Percentiles rank a stretch among this genome's conserved stretches.
Evolutionary conservation across 35 echinoderm and acorn worm species (phyloP).

Genomic region (Heliocidaris erythrogramma): DNA sequence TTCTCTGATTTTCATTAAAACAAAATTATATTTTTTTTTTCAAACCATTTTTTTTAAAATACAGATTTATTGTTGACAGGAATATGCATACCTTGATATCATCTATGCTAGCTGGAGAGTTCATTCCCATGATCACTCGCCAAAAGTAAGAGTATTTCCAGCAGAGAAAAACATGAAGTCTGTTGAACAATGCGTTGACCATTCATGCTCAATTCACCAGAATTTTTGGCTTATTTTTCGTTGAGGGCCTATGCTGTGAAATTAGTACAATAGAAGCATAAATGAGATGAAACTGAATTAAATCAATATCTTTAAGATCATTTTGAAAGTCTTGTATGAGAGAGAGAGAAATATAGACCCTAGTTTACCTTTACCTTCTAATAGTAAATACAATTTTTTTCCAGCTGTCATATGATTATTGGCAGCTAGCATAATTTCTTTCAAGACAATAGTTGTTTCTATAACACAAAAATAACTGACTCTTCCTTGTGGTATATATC

Average conservation of each 20-base stretch:
- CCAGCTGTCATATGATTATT: too few species aligned
- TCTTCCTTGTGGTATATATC: too few species aligned
- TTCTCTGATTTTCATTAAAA: not conserved
- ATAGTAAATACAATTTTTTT: too few species aligned
- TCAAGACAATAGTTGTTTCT: too few species aligned
- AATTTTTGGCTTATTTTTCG: not conserved
- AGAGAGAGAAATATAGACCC: too few species aligned
- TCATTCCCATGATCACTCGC: conserved; percentile 26
- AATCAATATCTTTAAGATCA: too few species aligned
- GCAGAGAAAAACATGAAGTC: conserved; percentile 32
- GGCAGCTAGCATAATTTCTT: too few species aligned
- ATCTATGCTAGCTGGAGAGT: conserved; percentile 11
- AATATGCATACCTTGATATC: conserved; percentile 29
- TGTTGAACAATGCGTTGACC: not conserved
- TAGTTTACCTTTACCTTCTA: too few species aligned
- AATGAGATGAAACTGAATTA: not conserved
- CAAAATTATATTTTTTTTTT: not conserved
- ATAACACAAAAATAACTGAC: too few species aligned
- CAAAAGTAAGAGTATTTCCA: conserved; percentile 31
- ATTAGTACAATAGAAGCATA: not conserved
- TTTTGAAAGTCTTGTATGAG: too few species aligned
- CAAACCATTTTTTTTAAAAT: not conserved
- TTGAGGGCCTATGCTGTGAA: not conserved
- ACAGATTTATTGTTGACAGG: not conserved
- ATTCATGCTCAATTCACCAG: not conserved